Evolutionary conservation across 2,113 vertebrate species (phyloP), one percentile per base, ranked within the genome.

Genomic region (Acrocephalus kingi): DNA sequence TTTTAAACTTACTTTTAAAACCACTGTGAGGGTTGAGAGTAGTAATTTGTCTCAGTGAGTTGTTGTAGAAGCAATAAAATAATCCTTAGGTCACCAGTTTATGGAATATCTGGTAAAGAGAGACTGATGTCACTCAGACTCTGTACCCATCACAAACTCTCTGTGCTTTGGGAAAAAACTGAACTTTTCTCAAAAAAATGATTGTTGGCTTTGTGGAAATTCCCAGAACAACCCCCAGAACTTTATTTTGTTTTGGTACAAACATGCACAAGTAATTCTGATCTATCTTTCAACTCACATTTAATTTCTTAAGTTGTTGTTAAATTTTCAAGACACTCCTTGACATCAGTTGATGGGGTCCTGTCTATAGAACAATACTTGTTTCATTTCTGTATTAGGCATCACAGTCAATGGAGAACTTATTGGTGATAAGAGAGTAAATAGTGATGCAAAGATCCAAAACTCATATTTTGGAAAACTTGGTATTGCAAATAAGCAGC

Each of bases 401-500:
- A 97, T 99, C 97, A 97, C 97, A 58, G 98, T 99, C 41, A 99
- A 99, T n/a, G 99, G 99, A 20, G 96, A 99, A 93, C 98, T 98
- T 83, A 99, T 99, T 69, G 99, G 99, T 55, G 98, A 99, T 69
- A 99, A 99, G 97, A 98, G 83, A 92, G 62, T 74, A 45, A 97
- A 96, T 12, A 90, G 89, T 33, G 74, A 89, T 73, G 89, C 95
- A 27, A 97, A 98, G 52, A 95, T 96, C 86, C 96, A 98, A 18
- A 98, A 98, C 69, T 99, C 99, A 0, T 99, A 99, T 94, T 99
- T 99, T 97, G 98, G 99, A 69, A 98, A 97, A 79, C 97, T 99
- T 97, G 99, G 99, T 74, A 98, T 99, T 81, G n/a, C 97, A 94
- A 99, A 98, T 56, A 80, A 94, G 66, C 91, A 87, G 19, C 93